Evolutionary conservation across 1,140 invertebrate species (phyloP).

Genomic region (Paramacrobiotus metropolitanus): DNA sequence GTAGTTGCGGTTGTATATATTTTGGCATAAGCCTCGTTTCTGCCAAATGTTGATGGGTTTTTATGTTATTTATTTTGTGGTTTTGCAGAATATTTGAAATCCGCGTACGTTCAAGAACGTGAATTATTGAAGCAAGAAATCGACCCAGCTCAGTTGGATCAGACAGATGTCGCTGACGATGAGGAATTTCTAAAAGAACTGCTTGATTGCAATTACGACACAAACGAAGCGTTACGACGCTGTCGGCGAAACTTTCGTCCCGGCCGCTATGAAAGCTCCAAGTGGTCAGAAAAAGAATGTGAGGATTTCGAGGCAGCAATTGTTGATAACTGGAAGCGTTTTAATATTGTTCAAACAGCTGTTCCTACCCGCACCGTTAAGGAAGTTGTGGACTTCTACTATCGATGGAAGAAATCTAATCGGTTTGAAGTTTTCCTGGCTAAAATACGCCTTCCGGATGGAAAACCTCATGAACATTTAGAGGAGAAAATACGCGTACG

Average conservation of each 20-base stretch:
- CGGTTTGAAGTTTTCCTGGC: neutral
- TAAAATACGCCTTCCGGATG: neutral
- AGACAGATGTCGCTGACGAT: constrained; percentile 1
- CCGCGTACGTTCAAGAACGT: neutral
- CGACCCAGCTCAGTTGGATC: neutral
- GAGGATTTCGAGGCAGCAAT: neutral
- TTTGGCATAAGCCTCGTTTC: too few species aligned
- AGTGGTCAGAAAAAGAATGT: neutral
- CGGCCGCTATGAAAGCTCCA: neutral
- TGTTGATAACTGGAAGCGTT: neutral
- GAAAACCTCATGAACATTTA: neutral
- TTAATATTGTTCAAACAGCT: neutral
- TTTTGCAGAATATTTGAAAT: neutral
- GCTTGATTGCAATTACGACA: neutral
- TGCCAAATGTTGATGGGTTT: too few species aligned
- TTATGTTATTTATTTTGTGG: too few species aligned
- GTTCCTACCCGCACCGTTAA: neutral
- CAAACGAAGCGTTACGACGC: neutral
- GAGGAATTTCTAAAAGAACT: constrained; percentile 3
- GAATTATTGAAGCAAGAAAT: neutral
- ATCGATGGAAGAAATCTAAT: constrained; percentile 2
- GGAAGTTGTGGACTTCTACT: neutral
- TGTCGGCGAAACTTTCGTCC: neutral
- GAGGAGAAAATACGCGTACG: neutral
- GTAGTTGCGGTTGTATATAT: too few species aligned